Evolutionary conservation across 1,140 invertebrate genomes (phyloP), one percentile per base, ranked within the genome.

Genomic region (Diploscapter pachys): DNA sequence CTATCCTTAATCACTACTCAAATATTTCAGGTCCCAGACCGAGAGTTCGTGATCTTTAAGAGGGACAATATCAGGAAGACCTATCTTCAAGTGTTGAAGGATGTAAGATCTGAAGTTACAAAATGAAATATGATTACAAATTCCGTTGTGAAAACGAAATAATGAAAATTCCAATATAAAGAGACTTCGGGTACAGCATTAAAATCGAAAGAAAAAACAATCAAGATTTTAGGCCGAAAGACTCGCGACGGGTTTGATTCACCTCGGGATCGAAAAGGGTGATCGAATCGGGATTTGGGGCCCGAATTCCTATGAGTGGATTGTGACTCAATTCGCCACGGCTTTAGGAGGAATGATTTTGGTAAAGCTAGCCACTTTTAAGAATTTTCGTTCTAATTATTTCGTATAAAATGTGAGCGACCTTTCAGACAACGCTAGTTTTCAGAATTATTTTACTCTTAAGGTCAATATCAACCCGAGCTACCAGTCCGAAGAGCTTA

Each of bases 231-330:
- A 93, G 89, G 90, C 89, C 1, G 91, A 96, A 81, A 89, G 89
- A 53, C 81, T 97, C 2, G 94, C 93, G 3, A 91, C 91, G 11
- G 92, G 93, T 2, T 87, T 98, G 0, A 84, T 90, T 59, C 89
- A 89, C 50, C 82, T 95, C 8, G 94, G 94, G 0, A 84, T 97
- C 8, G 83, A 90, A 74, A 89, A 87, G 66, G 93, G 93, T 0
- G 95, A 98, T 82, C 86, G 92, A 5, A 80, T 99, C 3, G 95
- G 92, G 0, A 88, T 98, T 9, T 96, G 93, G 92, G 90, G 91
- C 0, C 93, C 94, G 0, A 98, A 97, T 86, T 88, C 89, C 50
- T 82, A 90, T 4, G 91, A 93, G 81, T 98, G 94, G 94, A 88
- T 92, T 4, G 81, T 95, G 0, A 88, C 90, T 0, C 89, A 91